Base-by-base conservation (phyloP, 2,888 invertebrate species). In the Amiota mariae region DNA sequence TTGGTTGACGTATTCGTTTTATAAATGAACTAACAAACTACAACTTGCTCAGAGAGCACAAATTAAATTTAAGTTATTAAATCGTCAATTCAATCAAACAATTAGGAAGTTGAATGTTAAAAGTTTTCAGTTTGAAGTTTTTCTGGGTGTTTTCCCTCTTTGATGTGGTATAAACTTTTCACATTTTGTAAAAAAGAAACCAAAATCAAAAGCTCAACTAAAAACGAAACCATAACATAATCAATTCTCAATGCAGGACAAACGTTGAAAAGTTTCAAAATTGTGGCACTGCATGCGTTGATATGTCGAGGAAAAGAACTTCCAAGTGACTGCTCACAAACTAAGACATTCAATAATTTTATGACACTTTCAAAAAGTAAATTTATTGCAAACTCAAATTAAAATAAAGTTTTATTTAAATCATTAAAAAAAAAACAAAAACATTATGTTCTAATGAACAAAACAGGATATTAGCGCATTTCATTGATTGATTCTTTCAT, bases 51-150 rank as follows among this genome's bases (percentile, higher is more conserved):
- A 36, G 47, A 51, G 71, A 70, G 76, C 74, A 73, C 76, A 80
- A 87, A 88, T 87, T 85, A 84, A 88, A 85, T 87, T 88, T 78
- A 81, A 85, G 88, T 88, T 87, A 88, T 88, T 87, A 88, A 88
- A 88, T 87, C 85, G 87, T 88, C 87, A 87, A 88, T 87, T 87
- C 88, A 87, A 87, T 88, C 87, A 88, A 81, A 88, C 88, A 87
- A 87, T 87, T 87, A 88, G 82, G 85, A 87, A 88, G 82, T 84
- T 87, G 76, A 76, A 77, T 77, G 75, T 75, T 80, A 66, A 73
- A 79, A 80, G 78, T 86, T 85, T 77, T 73, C 75, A 76, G 47
- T 46, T 8, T 63, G 36, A 46, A 46, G 63, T 36, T 63, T 20
- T 24, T 13, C 18, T 63, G 12, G n/a, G 13, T 13, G 3, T 63